Evolutionary conservation across 2,113 vertebrate genomes (phyloP).

Genomic region (Rhea pennata): DNA sequence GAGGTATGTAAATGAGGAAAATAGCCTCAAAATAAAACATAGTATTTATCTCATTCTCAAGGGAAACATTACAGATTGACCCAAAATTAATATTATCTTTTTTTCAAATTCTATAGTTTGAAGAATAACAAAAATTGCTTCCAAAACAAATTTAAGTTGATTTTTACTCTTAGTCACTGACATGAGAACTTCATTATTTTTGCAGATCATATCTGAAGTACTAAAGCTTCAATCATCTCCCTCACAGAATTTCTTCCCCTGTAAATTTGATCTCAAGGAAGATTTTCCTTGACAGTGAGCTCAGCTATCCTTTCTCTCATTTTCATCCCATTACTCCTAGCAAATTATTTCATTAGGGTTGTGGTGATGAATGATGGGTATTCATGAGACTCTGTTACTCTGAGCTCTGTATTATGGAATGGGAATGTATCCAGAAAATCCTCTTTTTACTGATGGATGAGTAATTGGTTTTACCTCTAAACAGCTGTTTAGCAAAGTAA

Average conservation of each 20-base stretch:
- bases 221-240: background rate
- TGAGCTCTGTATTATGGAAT: background rate
- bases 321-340: constrained; percentile 11
- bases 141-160: background rate
- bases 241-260: background rate
- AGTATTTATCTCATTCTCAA: background rate
- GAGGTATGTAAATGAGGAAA: background rate
- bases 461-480: constrained; percentile 6
- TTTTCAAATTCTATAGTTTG: background rate
- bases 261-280: background rate
- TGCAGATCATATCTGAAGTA: background rate
- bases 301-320: background rate
- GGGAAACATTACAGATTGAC: background rate
- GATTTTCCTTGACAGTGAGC: background rate
- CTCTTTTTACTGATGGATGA: background rate
- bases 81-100: background rate
- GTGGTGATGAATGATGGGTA: background rate
- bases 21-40: background rate
- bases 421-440: background rate
- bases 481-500: background rate
- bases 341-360: constrained; percentile 15
- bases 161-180: background rate
- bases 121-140: background rate
- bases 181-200: background rate
- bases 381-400: background rate